Percentiles rank a stretch among this genome's conserved stretches.
These are phyloP conservation scores for Cotesia chilonis DNA, from an alignment of 1,140 invertebrate species.

Conservation along the genomic window DNA sequence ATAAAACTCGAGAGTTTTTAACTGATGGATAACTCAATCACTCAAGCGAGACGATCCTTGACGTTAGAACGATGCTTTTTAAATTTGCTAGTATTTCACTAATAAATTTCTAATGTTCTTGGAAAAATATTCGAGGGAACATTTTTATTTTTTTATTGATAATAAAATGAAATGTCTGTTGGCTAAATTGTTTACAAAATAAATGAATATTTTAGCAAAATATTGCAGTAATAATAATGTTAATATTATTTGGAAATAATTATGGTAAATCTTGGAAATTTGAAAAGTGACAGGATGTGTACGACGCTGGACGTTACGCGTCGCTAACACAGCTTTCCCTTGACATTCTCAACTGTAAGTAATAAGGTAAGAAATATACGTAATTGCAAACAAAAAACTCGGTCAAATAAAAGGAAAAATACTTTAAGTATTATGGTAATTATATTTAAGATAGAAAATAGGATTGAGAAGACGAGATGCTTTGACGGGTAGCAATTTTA, in stretches of 20 bases:
- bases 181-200: no score
- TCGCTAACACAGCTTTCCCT: slow-evolving; percentile 16
- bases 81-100: background rate
- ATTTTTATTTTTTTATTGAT: no score
- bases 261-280: no score
- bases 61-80: slow-evolving; percentile 7
- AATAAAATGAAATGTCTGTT: no score
- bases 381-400: slow-evolving; percentile 21
- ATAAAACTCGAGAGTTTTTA: background rate
- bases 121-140: background rate
- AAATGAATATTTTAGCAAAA: no score
- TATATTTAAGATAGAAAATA: background rate
- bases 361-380: slow-evolving; percentile 2
- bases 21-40: slow-evolving; percentile 8
- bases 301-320: slow-evolving; percentile 11
- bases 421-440: background rate
- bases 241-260: no score
- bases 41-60: slow-evolving; percentile 22
- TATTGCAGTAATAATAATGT: no score
- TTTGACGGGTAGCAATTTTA: background rate
- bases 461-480: background rate
- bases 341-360: slow-evolving; percentile 15
- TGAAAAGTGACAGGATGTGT: slow-evolving; percentile 7
- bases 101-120: slow-evolving; percentile 3
- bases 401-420: slow-evolving; percentile 16